A percentile compares a stretch with the other conserved stretches of the same genome.
Conservation (phyloP, 1,140 invertebrate genomes). For the Pseudomyrmex concolor region DNA sequence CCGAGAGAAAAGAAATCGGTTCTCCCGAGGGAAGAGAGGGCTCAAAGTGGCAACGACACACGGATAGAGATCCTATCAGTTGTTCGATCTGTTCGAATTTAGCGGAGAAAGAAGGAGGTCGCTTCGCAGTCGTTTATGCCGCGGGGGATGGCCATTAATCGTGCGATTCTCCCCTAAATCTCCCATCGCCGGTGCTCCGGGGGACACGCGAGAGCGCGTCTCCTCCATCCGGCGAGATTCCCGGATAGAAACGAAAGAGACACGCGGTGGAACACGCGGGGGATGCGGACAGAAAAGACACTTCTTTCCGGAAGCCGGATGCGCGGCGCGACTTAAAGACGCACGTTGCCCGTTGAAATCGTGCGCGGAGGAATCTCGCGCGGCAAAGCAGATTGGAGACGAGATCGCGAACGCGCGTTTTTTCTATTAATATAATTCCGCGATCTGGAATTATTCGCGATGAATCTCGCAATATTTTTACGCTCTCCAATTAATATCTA, state of each 20-base stretch:
- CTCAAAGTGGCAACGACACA: slow-evolving; percentile 40
- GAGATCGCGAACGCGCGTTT: background rate
- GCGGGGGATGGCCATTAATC: slow-evolving; percentile 77
- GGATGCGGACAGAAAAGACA: slow-evolving; percentile 30
- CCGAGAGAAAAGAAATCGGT: background rate
- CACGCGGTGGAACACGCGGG: slow-evolving; percentile 36
- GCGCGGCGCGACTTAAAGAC: slow-evolving; percentile 79
- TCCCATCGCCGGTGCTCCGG: slow-evolving; percentile 62
- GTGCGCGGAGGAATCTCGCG: background rate
- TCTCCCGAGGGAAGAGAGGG: background rate
- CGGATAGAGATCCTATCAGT: slow-evolving; percentile 59
- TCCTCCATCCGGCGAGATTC: slow-evolving; percentile 65
- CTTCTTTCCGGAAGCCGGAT: slow-evolving; percentile 80
- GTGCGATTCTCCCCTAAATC: slow-evolving; percentile 78
- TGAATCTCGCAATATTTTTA: background rate
- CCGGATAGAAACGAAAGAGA: slow-evolving; percentile 68
- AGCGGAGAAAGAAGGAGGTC: slow-evolving; percentile 51
- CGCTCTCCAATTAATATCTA: background rate
- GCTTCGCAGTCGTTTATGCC: slow-evolving; percentile 66
- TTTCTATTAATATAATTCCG: background rate
- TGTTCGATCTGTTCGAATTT: slow-evolving; percentile 61
- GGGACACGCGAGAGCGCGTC: slow-evolving; percentile 64
- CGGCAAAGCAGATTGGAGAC: background rate
- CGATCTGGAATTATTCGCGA: background rate
- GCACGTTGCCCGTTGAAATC: slow-evolving; percentile 28